Base-by-base conservation (phyloP, 2,113 vertebrate genomes). In the Bothrops jararaca region DNA sequence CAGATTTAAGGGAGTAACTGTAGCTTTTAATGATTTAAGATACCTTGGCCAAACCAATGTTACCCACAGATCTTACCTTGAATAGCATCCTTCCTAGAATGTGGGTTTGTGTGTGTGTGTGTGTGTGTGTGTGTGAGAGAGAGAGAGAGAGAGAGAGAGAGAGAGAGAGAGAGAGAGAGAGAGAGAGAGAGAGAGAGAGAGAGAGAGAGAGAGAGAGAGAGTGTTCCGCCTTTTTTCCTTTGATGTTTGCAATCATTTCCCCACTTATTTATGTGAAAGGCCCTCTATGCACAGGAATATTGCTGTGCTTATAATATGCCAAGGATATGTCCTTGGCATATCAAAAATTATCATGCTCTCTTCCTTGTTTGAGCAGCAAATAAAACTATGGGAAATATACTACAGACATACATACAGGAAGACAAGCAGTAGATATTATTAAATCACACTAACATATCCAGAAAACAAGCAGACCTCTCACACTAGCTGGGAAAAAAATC, bases 1-100 rank as follows among this genome's bases (percentile, higher is more conserved):
- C 92, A 94, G 87, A 91, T 94, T 85, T 94, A 58, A 69, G 34
- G 29, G 45, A 92, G 53, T 93, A n/a, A 74, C 10, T 85, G 26
- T 52, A 91, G 50, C 23, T 23, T 15, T 91, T 85, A 52, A 24
- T 56, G n/a, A 24, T 54, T 42, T 42, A 52, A 74, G 4, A 69
- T 69, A 90, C 11, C 48, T 45, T 90, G 48, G 22, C 18, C 48
- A 74, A 52, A 23, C 45, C 9, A 18, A 90, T 10, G 0, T 34
- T 74, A 48, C 23, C 4, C 56, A 89, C 1, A 24, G 39, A 11
- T 60, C 2, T 60, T 60, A 89, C 11, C 3, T 54, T 88, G 87
- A n/a, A 1, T 88, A 34, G 52, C 18, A 23, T 88, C 52, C 5
- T 54, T 88, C 8, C 50, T 54, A 22, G 87, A 20, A 34, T 34